These are phyloP conservation scores for Chaetoderma sp. DNA, from an alignment of 2,888 invertebrate genomes.

Conservation along the genomic window DNA sequence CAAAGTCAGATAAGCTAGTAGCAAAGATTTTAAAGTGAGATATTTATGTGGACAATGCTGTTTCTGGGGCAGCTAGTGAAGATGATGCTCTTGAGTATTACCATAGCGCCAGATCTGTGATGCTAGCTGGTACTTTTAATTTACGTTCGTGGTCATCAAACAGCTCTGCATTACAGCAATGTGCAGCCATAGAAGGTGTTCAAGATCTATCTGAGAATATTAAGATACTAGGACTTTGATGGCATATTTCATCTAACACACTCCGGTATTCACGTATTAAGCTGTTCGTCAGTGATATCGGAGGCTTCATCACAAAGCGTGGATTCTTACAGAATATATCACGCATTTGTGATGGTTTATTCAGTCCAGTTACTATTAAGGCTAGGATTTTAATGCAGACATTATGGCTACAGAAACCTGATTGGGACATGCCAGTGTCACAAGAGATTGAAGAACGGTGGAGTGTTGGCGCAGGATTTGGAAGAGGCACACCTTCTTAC, in stretches of 20 bases:
- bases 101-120: constrained; percentile 6
- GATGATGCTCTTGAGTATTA: constrained; percentile 7
- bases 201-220: not conserved
- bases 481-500: no score
- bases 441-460: no score
- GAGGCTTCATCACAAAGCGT: no score
- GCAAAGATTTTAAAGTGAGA: not conserved
- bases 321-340: no score
- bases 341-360: no score
- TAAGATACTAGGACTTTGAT: constrained; percentile 12
- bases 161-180: not conserved
- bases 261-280: no score
- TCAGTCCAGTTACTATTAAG: no score
- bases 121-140: constrained; percentile 22
- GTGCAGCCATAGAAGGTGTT: constrained; percentile 3
- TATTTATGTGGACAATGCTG: constrained; percentile 31
- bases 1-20: not conserved
- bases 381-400: no score
- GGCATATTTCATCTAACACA: constrained; percentile 14
- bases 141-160: constrained; percentile 27
- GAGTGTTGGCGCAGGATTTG: no score
- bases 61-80: constrained; percentile 22
- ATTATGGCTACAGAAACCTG: no score
- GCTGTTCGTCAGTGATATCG: not conserved
- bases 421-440: no score